These are phyloP conservation scores for Eidolon dupreanum DNA, from an alignment of 2,797 vertebrate genomes.

Conservation along the genomic window DNA sequence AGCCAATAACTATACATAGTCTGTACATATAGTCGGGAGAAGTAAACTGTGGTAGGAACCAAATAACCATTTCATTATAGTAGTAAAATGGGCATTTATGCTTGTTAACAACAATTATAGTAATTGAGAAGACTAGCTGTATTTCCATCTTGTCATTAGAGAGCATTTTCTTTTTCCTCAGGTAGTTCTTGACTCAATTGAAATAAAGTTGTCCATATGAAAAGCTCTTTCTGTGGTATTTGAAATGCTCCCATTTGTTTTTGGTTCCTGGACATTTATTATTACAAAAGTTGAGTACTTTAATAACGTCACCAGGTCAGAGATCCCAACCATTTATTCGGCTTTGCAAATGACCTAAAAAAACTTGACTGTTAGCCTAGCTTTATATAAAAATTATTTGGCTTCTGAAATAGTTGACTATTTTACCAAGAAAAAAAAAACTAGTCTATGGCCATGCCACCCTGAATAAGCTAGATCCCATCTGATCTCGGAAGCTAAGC, in stretches of 20 bases:
- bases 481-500: too few species aligned
- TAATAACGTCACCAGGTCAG: conserved; percentile 43
- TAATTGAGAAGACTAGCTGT: conserved; percentile 46
- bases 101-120: conserved; percentile 4
- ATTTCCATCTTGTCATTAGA: conserved; percentile 58
- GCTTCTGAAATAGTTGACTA: conserved; percentile 59
- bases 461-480: too few species aligned
- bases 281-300: conserved; percentile 67
- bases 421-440: conserved; percentile 1
- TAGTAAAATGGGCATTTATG: conserved; percentile 45
- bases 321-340: conserved; percentile 56
- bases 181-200: conserved; percentile 64
- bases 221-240: conserved; percentile 71
- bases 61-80: conserved; percentile 41
- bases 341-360: conserved; percentile 37
- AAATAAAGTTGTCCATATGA: conserved; percentile 66
- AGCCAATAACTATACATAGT: conserved; percentile 13
- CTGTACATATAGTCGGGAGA: neutral
- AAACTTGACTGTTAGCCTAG: conserved; percentile 14
- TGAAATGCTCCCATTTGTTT: conserved; percentile 60
- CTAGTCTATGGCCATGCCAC: too few species aligned
- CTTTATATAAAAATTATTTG: conserved; percentile 46
- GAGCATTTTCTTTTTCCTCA: conserved; percentile 71
- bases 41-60: conserved; percentile 16
- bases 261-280: conserved; percentile 63